Evolutionary conservation across 2,888 invertebrate species (phyloP).

Genomic region (Drosophila mulleri): DNA sequence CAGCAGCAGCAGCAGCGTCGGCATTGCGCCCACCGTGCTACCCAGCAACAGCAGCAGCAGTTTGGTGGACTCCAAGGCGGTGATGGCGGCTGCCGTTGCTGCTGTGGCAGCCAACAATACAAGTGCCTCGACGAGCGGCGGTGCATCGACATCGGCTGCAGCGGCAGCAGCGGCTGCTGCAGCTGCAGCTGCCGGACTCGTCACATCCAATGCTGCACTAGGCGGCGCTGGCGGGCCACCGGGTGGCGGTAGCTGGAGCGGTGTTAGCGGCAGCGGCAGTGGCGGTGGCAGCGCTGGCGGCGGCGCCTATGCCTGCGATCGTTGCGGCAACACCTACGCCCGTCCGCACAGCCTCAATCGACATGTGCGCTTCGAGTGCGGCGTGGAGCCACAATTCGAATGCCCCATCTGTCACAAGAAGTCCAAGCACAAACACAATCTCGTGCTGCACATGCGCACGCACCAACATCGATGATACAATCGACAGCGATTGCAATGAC

Average conservation of each 20-base stretch:
- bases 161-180: constrained; percentile 54
- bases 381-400: constrained; percentile 87
- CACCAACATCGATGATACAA: constrained; percentile 86
- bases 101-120: constrained; percentile 63
- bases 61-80: constrained; percentile 51
- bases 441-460: constrained; percentile 85
- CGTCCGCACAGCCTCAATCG: constrained; percentile 87
- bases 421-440: constrained; percentile 86
- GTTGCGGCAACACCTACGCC: constrained; percentile 87
- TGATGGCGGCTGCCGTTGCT: constrained; percentile 62
- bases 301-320: constrained; percentile 86
- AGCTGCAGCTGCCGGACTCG: constrained; percentile 49
- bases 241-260: constrained; percentile 34
- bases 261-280: constrained; percentile 33
- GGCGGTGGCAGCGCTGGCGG: constrained; percentile 63
- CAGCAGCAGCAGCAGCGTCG: constrained; percentile 68
- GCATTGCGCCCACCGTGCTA: constrained; percentile 45
- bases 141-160: constrained; percentile 72
- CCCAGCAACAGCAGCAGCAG: constrained; percentile 50
- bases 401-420: constrained; percentile 88
- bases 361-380: constrained; percentile 88
- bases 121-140: constrained; percentile 57
- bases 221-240: constrained; percentile 5
- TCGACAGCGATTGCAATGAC: constrained; percentile 76
- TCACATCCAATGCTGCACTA: constrained; percentile 20